phyloP scores from a whole-genome alignment of 1,140 invertebrate species.

The Heliconius melpomene region DNA sequence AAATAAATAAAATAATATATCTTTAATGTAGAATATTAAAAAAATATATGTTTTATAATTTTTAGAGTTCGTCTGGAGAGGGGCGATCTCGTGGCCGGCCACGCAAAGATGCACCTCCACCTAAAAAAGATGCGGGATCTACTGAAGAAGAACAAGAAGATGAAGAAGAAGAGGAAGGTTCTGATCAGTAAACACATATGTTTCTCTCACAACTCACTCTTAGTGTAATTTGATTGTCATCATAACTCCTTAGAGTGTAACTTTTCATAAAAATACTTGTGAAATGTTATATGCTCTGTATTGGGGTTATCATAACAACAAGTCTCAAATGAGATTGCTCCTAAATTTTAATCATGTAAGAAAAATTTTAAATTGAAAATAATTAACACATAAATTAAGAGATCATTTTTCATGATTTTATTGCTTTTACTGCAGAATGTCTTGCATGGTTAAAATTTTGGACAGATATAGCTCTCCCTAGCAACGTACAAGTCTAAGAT shows the following conservation, averaged over 20 bases:
- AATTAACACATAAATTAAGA: conserved; percentile 55
- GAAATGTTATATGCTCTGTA: conserved; percentile 23
- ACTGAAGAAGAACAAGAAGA: conserved; percentile 80
- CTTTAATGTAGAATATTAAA: not conserved
- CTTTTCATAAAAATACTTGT: conserved; percentile 32
- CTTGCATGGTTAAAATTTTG: conserved; percentile 71
- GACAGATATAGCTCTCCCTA: conserved; percentile 69
- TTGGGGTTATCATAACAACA: conserved; percentile 74
- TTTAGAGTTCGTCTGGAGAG: conserved; percentile 64
- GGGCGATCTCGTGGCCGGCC: conserved; percentile 74
- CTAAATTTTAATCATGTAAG: conserved; percentile 72
- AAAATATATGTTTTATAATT: conserved; percentile 24
- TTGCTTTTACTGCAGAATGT: conserved; percentile 53
- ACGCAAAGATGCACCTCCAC: conserved; percentile 76
- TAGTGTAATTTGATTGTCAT: conserved; percentile 78
- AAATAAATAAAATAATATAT: conserved; percentile 3
- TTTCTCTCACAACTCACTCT: conserved; percentile 61
- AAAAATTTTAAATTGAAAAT: conserved; percentile 52
- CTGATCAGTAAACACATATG: conserved; percentile 75
- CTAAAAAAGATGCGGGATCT: conserved; percentile 76
- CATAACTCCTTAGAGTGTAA: conserved; percentile 62
- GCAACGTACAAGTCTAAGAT: conserved; percentile 77
- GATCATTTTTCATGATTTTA: conserved; percentile 54
- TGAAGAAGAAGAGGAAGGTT: conserved; percentile 78
- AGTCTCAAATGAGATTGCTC: conserved; percentile 68